Conservation (phyloP, 2,113 vertebrate genomes). For the Tragelaphus scriptus region DNA sequence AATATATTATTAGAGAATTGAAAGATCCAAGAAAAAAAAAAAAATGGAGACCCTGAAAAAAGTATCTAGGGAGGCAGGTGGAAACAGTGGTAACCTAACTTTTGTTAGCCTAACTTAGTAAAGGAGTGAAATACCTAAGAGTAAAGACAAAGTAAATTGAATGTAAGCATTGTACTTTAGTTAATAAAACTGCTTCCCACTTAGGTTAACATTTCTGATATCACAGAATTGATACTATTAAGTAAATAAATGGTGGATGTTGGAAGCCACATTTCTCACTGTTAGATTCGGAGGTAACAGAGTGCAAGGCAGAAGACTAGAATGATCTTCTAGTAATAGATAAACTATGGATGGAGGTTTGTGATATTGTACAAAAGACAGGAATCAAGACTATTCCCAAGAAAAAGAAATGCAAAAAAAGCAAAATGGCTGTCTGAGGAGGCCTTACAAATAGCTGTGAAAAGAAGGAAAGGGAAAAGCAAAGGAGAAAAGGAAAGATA, state of each 20-base stretch:
- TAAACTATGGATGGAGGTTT: neutral
- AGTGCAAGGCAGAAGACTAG: neutral
- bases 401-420: no score
- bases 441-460: no score
- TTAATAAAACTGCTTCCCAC: neutral
- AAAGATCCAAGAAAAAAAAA: neutral
- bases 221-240: neutral
- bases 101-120: neutral
- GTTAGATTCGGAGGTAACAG: neutral
- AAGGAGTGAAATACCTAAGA: neutral
- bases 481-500: no score
- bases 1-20: neutral
- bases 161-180: neutral
- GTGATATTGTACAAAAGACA: no score
- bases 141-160: neutral
- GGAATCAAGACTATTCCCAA: no score
- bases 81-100: neutral
- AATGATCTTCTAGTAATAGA: neutral
- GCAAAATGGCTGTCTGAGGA: no score
- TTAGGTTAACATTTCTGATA: neutral
- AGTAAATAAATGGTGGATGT: neutral
- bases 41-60: neutral
- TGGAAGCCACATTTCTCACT: neutral
- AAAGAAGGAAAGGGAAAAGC: no score
- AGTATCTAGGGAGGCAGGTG: neutral